A percentile compares a stretch with the other conserved stretches of the same genome.
Conservation (phyloP, 2,113 vertebrate species). For the Chroicocephalus ridibundus region DNA sequence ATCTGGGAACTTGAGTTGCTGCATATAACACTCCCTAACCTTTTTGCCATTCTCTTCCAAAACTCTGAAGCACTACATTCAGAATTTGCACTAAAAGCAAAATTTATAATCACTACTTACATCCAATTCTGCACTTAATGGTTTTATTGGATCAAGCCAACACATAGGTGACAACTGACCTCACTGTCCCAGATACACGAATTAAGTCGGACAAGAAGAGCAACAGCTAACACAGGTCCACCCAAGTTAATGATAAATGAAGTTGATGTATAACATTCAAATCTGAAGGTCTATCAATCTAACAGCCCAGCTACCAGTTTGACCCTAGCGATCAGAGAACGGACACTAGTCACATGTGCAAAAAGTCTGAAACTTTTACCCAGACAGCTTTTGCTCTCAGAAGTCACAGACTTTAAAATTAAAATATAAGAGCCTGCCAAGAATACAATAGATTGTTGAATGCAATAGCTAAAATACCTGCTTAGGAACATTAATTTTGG, state of each 20-base stretch:
- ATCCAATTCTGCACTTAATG: not conserved
- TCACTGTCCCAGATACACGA: rapidly evolving
- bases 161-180: not conserved
- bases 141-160: not conserved
- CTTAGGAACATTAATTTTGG: not conserved
- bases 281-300: not conserved
- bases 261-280: not conserved
- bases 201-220: not conserved
- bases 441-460: not conserved
- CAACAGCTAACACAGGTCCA: not conserved
- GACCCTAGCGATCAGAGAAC: not conserved
- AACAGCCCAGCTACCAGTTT: not conserved
- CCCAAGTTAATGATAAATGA: not conserved
- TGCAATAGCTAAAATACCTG: not conserved
- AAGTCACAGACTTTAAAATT: not conserved
- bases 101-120: not conserved
- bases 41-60: not conserved
- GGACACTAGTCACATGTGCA: not conserved
- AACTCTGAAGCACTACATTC: not conserved
- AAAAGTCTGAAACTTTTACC: not conserved
- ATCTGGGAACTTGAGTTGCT: not conserved
- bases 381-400: not conserved
- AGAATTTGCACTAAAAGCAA: not conserved
- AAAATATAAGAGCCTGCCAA: not conserved
- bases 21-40: not conserved